phyloP scores from a whole-genome alignment of 2,888 invertebrate species.

The Oegoconia quadripuncta region DNA sequence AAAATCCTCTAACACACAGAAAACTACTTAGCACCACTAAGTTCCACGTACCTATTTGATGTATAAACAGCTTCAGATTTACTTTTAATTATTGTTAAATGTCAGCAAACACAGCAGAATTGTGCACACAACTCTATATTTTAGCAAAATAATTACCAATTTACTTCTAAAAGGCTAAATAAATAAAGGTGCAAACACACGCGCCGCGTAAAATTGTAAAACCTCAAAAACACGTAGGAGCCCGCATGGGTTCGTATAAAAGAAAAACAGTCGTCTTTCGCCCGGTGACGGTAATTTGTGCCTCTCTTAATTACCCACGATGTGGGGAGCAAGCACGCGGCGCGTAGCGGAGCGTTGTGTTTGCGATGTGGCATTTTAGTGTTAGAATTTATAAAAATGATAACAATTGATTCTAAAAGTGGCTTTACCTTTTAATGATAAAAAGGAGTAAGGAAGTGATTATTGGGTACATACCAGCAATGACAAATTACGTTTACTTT shows the following conservation, averaged over 20 bases:
- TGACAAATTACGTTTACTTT: no score
- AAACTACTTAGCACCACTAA: no score
- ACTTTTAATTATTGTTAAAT: neutral
- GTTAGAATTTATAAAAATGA: neutral
- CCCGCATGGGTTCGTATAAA: slow-evolving; percentile 44
- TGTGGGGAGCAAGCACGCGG: slow-evolving; percentile 31
- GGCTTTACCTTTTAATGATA: no score
- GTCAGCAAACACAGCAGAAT: no score
- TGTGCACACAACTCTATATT: no score
- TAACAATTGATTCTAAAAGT: no score
- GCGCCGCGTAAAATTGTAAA: slow-evolving; percentile 16
- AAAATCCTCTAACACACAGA: no score
- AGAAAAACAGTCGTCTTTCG: slow-evolving; percentile 52
- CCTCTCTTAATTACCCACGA: slow-evolving; percentile 56
- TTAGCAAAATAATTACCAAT: slow-evolving; percentile 1
- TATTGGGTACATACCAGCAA: no score
- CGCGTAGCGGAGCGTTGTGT: slow-evolving; percentile 6
- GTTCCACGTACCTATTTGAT: no score
- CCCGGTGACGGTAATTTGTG: slow-evolving; percentile 52
- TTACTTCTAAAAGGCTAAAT: slow-evolving; percentile 1
- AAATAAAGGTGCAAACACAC: slow-evolving; percentile 10
- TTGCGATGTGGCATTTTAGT: slow-evolving; percentile 36
- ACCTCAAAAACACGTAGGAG: slow-evolving; percentile 19
- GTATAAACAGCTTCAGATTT: neutral
- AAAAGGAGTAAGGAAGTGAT: no score